phyloP scores from a whole-genome alignment of 1,140 invertebrate species.

The Drosophila insularis region DNA sequence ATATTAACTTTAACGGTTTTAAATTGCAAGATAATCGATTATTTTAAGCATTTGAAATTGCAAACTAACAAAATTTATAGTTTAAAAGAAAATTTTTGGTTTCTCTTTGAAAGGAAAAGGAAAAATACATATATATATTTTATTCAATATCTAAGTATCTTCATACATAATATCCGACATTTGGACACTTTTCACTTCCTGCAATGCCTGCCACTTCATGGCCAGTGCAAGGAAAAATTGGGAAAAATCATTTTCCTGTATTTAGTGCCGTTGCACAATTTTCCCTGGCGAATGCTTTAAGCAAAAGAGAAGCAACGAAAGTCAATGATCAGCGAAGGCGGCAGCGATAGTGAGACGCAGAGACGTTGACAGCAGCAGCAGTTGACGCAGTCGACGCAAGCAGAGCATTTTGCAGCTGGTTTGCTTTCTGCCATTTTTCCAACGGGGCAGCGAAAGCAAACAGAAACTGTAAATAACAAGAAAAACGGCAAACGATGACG shows the following conservation, averaged over 20 bases:
- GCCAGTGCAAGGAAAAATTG: background rate
- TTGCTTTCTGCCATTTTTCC: conserved; percentile 62
- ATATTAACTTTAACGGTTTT: no score
- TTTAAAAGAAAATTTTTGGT: no score
- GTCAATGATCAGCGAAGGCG: conserved; percentile 68
- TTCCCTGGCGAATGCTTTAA: conserved; percentile 68
- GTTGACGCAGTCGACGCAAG: conserved; percentile 1
- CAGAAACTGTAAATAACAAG: conserved; percentile 80
- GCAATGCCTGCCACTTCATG: background rate
- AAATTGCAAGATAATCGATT: no score
- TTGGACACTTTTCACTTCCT: conserved; percentile 1
- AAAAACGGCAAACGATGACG: conserved; percentile 70
- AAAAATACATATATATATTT: background rate
- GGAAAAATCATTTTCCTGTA: conserved; percentile 43
- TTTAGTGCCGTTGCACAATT: conserved; percentile 57
- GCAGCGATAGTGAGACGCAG: conserved; percentile 24
- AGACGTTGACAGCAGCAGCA: conserved; percentile 27
- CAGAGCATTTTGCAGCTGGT: conserved; percentile 38
- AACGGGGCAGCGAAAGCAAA: conserved; percentile 74
- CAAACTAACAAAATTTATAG: no score
- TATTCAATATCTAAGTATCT: background rate
- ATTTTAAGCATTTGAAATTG: no score
- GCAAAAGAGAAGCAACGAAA: conserved; percentile 74
- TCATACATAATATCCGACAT: background rate
- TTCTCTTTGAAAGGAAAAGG: no score